Evolutionary conservation across 2,113 vertebrate species (phyloP).

Genomic region (Callionymus lyra): DNA sequence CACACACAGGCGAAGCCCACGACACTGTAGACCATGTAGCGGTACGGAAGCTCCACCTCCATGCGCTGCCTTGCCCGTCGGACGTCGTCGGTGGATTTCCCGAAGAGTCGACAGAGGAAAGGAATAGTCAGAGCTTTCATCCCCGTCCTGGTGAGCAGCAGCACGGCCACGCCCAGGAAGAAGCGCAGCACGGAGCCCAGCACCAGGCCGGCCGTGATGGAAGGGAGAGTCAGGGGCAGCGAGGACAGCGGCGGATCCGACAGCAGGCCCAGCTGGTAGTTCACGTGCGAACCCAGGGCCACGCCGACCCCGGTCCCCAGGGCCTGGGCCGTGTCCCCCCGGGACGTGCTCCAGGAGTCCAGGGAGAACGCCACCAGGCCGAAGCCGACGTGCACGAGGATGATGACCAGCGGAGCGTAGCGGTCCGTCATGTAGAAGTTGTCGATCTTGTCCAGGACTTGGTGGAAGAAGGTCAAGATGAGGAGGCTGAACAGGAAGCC

Average conservation of each 20-base stretch:
- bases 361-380: constrained; percentile 89
- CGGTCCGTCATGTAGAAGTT: constrained; percentile 81
- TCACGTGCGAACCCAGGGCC: constrained; percentile 76
- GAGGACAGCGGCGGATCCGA: constrained; percentile 66
- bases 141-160: constrained; percentile 68
- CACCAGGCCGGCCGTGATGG: constrained; percentile 62
- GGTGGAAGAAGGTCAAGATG: constrained; percentile 80
- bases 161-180: constrained; percentile 71
- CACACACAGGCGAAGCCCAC: constrained; percentile 84
- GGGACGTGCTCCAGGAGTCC: constrained; percentile 94
- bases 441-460: constrained; percentile 80
- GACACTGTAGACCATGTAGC: constrained; percentile 83
- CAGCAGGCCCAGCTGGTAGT: constrained; percentile 70
- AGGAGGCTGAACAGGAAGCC: constrained; percentile 87
- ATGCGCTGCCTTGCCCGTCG: constrained; percentile 80
- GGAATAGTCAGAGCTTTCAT: constrained; percentile 89
- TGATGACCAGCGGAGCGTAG: constrained; percentile 77
- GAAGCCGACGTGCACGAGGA: constrained; percentile 79
- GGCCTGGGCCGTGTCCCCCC: constrained; percentile 90
- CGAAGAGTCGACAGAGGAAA: constrained; percentile 74
- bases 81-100: constrained; percentile 68
- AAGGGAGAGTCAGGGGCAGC: constrained; percentile 74
- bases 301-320: constrained; percentile 84
- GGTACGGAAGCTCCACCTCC: constrained; percentile 88
- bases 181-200: constrained; percentile 73